Evolutionary conservation across 1,140 invertebrate genomes (phyloP), one percentile per base, ranked within the genome.

Genomic region (Tribolium madens): DNA sequence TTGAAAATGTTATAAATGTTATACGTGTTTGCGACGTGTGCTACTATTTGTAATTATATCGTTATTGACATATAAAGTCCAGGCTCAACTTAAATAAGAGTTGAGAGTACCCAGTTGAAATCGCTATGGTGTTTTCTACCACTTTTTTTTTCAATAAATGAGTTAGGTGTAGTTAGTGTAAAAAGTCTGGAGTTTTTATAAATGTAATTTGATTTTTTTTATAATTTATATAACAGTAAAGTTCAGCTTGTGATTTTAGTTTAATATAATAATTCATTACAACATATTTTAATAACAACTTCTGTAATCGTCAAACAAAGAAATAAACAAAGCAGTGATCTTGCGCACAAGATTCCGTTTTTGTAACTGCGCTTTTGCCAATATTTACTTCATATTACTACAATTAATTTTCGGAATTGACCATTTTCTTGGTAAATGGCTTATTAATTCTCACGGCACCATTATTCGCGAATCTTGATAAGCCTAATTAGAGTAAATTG

Each of bases 401-500:
- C 57, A 33, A 33, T 64, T 64, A 31, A 64, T 64, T 64, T 64
- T 64, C 36, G n/a, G 21, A 64, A 64, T 1, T 33, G 26, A 64
- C 57, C 57, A 14, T 33, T 33, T 33, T 64, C n/a, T 33, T 64
- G 21, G 18, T n/a, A 64, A 64, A 64, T n/a, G 57, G 26, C 13
- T 31, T 64, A 64, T 64, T 31, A 64, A 64, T 36, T 64, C 57
- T n/a, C 57, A 64, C 26, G 57, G 4, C 14, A n/a, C 57, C 57
- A 64, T 64, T 64, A 64, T 13, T 26, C 31, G 3, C 14, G 57
- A 64, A 33, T 64, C 21, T 64, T 64, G 21, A 64, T 33, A 64
- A 33, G 57, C n/a, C 57, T 64, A 64, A 64, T 64, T 64, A 64
- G 57, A 64, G 57, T 33, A 18, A 64, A 64, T 64, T 33, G 57